Conservation (phyloP, 2,888 invertebrate genomes). For the Saturnia japonica region DNA sequence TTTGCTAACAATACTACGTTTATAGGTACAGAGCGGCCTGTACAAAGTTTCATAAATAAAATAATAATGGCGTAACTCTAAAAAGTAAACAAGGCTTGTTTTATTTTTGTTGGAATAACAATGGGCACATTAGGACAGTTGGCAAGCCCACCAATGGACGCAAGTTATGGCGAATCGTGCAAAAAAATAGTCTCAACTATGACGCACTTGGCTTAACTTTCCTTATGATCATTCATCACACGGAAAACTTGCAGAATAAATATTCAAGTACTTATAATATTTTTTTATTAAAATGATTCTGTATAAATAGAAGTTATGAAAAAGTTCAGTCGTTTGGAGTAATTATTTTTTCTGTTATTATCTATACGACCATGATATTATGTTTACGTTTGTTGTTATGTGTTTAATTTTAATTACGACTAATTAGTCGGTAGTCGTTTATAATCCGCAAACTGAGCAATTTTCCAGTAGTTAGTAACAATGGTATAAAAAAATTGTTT, state of each 20-base stretch:
- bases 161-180: constrained; percentile 17
- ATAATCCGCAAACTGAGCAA: not conserved
- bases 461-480: not conserved
- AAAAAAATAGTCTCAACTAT: constrained; percentile 9
- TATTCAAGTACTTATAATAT: not conserved
- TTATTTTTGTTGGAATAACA: not conserved
- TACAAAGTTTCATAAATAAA: not conserved
- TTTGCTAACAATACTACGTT: not conserved
- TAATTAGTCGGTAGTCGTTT: not conserved
- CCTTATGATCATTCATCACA: not conserved
- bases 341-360: not conserved
- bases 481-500: not conserved
- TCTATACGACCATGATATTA: not conserved
- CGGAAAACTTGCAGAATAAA: not conserved
- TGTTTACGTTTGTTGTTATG: not conserved
- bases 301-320: not conserved
- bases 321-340: not conserved
- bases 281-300: not conserved
- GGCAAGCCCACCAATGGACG: constrained; percentile 12
- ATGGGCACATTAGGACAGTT: constrained; percentile 1
- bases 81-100: not conserved
- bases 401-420: not conserved
- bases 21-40: not conserved
- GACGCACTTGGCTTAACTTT: constrained; percentile 20
- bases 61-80: not conserved